Evolutionary conservation across 2,888 invertebrate genomes (phyloP), one percentile per base, ranked within the genome.

Genomic region (Trichogramma evanescens): DNA sequence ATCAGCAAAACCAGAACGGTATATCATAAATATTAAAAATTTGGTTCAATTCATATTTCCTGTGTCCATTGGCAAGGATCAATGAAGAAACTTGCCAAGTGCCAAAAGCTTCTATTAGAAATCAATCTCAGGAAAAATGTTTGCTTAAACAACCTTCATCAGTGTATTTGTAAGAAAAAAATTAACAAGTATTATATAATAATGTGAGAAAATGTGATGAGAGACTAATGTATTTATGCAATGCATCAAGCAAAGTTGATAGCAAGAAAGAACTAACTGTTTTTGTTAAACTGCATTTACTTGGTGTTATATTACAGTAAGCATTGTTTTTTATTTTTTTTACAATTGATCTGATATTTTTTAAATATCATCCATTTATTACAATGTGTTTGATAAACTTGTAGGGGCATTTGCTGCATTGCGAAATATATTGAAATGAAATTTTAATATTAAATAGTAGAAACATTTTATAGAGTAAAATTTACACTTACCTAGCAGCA

Each of bases 1-100:
- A 82, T 56, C 70, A 73, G 52, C 81, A 83, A 65, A 81, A 82
- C 67, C 80, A 71, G 59, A 67, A 69, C 58, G 69, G 72, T 70
- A 66, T 26, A 54, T 58, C 56, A 46, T 51, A 10, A 57, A 44
- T 43, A 52, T 48, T 40, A 40, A 46, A 58, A 10, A 38, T 26
- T 26, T 26, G 26, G 26, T 26, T 26, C 26, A 26, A 26, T 26
- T 26, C 26, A 26, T 26, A 26, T 26, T 26, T 26, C 26, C 26
- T 26, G 26, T 26, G 54, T 39, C 39, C n/a, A 46, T 7, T 63
- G 44, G 58, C n/a, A 7, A 26, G 10, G 56, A 44, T 26, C 8
- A 4, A 44, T 43, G 7, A 42, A 5, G 4, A 61, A 56, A 53
- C 7, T 53, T 55, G 41, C 44, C 38, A 50, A 52, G 61, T 63